These are phyloP conservation scores for Colossoma macropomum DNA, from an alignment of 2,113 vertebrate species.

Conservation along the genomic window DNA sequence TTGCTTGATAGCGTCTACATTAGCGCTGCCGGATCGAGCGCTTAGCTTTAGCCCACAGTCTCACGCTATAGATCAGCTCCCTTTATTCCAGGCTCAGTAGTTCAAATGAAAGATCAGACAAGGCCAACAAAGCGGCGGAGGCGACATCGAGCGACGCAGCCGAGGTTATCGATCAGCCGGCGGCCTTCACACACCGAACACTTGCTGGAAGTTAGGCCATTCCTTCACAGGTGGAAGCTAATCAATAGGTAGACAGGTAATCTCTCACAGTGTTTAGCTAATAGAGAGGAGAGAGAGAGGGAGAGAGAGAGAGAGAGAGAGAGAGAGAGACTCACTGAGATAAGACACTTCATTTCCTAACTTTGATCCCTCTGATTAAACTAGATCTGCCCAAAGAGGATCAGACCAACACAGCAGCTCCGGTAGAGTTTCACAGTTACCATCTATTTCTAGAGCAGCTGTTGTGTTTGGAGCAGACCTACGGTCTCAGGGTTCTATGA, in stretches of 20 bases:
- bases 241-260: constrained; percentile 13
- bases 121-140: neutral
- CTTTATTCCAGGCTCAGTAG: neutral
- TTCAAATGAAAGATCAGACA: constrained; percentile 7
- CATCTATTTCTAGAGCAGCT: too few relatives aligned
- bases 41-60: too few relatives aligned
- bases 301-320: too few relatives aligned
- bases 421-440: neutral
- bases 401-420: neutral
- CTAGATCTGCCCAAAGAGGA: neutral
- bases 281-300: neutral
- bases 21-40: neutral
- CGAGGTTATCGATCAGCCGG: constrained; percentile 8
- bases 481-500: too few relatives aligned
- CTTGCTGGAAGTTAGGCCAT: constrained; percentile 30
- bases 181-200: neutral
- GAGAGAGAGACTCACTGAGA: neutral
- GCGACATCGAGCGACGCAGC: neutral
- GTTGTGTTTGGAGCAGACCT: too few relatives aligned
- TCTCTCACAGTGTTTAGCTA: neutral
- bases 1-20: neutral
- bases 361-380: neutral
- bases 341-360: constrained; percentile 20
- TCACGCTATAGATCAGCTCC: neutral
- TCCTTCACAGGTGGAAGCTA: constrained; percentile 9